Evolutionary conservation across 2,888 invertebrate species (phyloP).

Genomic region (Clepsis dumicolana): DNA sequence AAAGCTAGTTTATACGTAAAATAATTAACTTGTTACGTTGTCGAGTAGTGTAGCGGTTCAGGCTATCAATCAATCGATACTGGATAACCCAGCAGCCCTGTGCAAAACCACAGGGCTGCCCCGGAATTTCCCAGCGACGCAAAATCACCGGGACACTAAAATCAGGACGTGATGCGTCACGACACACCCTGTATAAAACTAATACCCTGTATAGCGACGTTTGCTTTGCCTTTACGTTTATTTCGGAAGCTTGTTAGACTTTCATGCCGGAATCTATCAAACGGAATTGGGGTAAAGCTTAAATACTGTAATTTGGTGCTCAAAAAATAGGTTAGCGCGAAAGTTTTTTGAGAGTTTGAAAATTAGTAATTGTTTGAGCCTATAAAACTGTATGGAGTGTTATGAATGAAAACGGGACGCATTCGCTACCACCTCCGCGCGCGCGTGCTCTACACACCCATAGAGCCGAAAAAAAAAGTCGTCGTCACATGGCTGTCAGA

Average conservation of each 20-base stretch:
- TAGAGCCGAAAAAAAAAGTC: too few species aligned
- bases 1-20: background rate
- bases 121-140: background rate
- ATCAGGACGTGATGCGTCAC: constrained; percentile 23
- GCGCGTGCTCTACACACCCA: too few species aligned
- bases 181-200: background rate
- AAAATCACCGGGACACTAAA: constrained; percentile 17
- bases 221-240: constrained; percentile 18
- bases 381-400: too few species aligned
- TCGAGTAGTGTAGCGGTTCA: background rate
- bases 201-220: constrained; percentile 30
- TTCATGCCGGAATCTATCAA: background rate
- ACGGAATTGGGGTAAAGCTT: background rate
- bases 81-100: background rate
- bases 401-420: too few species aligned
- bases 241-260: constrained; percentile 18
- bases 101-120: background rate
- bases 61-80: background rate
- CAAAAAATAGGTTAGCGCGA: too few species aligned
- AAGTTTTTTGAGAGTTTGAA: too few species aligned
- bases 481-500: too few species aligned
- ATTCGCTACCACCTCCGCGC: too few species aligned
- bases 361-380: too few species aligned
- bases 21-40: background rate
- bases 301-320: too few species aligned